Conservation (phyloP, 2,888 invertebrate genomes). For the Dorcus hopei region DNA sequence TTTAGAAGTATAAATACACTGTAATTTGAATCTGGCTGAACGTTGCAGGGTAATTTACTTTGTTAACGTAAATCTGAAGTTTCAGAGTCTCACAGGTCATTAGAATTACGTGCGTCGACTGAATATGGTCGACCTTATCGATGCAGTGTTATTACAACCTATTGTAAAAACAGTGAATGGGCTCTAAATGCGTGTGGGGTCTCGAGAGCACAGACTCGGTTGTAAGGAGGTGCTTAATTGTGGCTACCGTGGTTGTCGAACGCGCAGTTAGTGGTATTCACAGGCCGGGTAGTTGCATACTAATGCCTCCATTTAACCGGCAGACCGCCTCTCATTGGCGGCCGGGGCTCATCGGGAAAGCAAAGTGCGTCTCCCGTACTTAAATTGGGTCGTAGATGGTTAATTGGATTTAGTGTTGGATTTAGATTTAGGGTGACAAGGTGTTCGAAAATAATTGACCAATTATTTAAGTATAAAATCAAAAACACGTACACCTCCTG, state of each 20-base stretch:
- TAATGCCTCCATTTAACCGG: constrained; percentile 20
- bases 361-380: constrained; percentile 8
- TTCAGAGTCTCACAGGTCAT: background rate
- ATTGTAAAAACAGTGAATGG: background rate
- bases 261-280: constrained; percentile 25
- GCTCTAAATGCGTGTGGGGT: constrained; percentile 3
- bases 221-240: constrained; percentile 27
- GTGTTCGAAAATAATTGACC: constrained; percentile 11
- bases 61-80: too few species aligned
- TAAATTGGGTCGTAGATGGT: constrained; percentile 17
- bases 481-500: too few species aligned
- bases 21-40: too few species aligned
- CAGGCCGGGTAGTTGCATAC: constrained; percentile 24
- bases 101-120: background rate
- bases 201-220: constrained; percentile 10
- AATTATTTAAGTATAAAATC: background rate
- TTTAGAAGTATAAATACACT: too few species aligned
- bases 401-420: constrained; percentile 19
- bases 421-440: constrained; percentile 17
- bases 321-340: constrained; percentile 19
- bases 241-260: constrained; percentile 27
- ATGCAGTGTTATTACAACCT: background rate
- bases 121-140: background rate
- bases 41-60: too few species aligned
- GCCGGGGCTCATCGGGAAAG: constrained; percentile 1